Evolutionary conservation across 2,113 vertebrate genomes (phyloP), one percentile per base, ranked within the genome.

Genomic region (Chloropsis hardwickii): DNA sequence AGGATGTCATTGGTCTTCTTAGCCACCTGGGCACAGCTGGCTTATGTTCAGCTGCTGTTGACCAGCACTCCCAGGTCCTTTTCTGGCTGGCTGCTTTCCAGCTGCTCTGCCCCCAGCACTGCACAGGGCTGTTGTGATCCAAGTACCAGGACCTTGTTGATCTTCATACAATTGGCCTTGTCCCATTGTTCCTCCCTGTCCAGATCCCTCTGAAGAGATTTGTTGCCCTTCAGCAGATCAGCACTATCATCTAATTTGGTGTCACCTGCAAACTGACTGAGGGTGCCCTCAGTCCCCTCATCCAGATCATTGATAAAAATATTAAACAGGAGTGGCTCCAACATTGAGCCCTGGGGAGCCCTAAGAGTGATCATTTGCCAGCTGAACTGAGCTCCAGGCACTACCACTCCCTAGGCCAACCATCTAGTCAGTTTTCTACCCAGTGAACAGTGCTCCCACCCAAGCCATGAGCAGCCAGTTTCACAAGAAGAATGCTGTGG

Each of bases 21-120:
- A 25, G n/a, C n/a, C 35, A 20, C 22, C 9, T 73, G 81, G 28
- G 22, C 51, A 60, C 16, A 39, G 0, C 29, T 51, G 58, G 14
- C 39, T 28, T 8, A 3, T 15, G 11, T 37, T 48, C 31, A 74
- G 8, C 27, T 2, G 0, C 29, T 57, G 24, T 45, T 20, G 28
- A 19, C 21, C 23, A 48, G 18, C 31, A 67, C 6, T 1, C 15
- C 9, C 22, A 33, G 27, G 13, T 56, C 35, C 23, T 74, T 61
- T 74, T 50, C 39, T 31, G 14, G 12, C 4, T 3, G 27, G 8
- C 18, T 42, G 31, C 6, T 62, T 69, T 69, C 12, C 47, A 74
- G 6, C 15, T 4, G 6, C 31, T 37, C 16, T 86, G 14, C 14
- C 20, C 20, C 23, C 56, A 61, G 35, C 1, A 0, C 28, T 67